Percentiles rank a stretch among this genome's conserved stretches.
phyloP scores from a whole-genome alignment of 2,113 vertebrate species.

The Vimba vimba region DNA sequence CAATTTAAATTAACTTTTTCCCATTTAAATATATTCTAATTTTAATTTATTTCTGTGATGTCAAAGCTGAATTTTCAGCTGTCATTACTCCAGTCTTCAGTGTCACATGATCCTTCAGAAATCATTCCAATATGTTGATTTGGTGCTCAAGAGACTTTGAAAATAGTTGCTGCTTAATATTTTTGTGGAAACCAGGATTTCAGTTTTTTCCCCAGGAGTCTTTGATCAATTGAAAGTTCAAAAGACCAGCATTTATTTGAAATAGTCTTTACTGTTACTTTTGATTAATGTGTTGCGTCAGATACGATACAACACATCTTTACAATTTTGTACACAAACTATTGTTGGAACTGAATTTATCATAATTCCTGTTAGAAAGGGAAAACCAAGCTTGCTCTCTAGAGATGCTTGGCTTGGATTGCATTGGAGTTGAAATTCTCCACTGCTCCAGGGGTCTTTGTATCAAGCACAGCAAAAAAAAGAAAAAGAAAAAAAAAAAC shows the following conservation, averaged over 20 bases:
- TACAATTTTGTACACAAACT: not conserved
- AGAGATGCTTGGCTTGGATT: not conserved
- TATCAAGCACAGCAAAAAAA: not conserved
- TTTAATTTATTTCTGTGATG: not conserved
- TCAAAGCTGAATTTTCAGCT: not conserved
- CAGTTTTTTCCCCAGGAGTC: not conserved
- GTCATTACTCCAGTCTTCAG: not conserved
- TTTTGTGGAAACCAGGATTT: not conserved
- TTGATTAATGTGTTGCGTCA: not conserved
- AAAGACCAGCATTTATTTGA: not conserved
- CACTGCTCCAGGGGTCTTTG: constrained; percentile 9
- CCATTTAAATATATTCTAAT: not conserved
- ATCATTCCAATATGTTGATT: not conserved
- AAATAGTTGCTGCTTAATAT: not conserved
- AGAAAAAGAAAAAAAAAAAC: not conserved
- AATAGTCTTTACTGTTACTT: not conserved
- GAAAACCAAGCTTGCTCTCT: constrained; percentile 4
- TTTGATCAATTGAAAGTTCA: not conserved
- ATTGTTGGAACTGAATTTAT: not conserved
- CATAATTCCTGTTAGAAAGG: not conserved
- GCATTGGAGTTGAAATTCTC: constrained; percentile 3
- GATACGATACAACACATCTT: not conserved
- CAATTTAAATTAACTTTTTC: too few relatives aligned
- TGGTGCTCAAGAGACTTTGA: not conserved
- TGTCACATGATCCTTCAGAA: not conserved